phyloP scores from a whole-genome alignment of 2,888 invertebrate genomes.

The Melinopterus prodromus region DNA sequence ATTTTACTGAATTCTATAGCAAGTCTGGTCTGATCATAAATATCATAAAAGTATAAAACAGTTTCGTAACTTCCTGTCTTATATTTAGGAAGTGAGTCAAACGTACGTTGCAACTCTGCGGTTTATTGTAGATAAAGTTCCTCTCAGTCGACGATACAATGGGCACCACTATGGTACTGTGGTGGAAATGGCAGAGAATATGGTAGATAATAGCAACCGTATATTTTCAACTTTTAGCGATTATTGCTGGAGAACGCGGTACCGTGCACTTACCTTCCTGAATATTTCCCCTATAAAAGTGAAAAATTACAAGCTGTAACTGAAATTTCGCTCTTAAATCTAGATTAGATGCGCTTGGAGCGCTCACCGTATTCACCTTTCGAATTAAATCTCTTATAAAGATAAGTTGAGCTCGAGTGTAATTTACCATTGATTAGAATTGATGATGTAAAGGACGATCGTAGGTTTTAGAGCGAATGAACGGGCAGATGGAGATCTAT shows the following conservation, averaged over 20 bases:
- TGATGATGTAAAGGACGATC: constrained; percentile 5
- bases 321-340: constrained; percentile 23
- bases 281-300: constrained; percentile 8
- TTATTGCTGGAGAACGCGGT: neutral
- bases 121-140: neutral
- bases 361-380: neutral
- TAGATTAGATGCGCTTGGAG: constrained; percentile 18
- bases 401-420: constrained; percentile 20
- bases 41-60: neutral
- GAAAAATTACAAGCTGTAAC: constrained; percentile 16
- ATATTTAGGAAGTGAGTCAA: neutral
- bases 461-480: neutral
- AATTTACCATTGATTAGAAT: constrained; percentile 25
- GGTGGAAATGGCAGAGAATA: neutral
- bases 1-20: neutral
- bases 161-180: neutral
- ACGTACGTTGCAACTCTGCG: neutral
- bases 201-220: neutral
- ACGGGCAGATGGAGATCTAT: neutral
- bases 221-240: constrained; percentile 4
- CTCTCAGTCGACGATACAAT: neutral
- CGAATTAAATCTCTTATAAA: constrained; percentile 21
- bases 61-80: neutral
- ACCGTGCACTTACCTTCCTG: neutral
- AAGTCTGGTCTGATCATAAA: neutral